Evolutionary conservation across 2,888 invertebrate species (phyloP).

Genomic region (Epinotia ramella): DNA sequence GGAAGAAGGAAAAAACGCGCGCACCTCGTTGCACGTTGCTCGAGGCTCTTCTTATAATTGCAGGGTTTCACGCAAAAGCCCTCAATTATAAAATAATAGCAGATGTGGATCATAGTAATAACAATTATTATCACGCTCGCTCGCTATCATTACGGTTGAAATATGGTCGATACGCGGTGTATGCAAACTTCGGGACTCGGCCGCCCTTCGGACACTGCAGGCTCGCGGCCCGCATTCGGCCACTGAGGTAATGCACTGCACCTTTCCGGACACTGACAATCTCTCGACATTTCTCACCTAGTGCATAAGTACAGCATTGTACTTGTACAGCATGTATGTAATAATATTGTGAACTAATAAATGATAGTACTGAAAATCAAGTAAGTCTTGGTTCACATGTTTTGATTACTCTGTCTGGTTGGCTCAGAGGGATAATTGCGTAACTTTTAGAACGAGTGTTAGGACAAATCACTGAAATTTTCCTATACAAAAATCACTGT

Average conservation of each 20-base stretch:
- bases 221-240: conserved; percentile 46
- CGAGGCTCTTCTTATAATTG: conserved; percentile 84
- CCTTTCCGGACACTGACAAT: conserved; percentile 12
- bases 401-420: no score
- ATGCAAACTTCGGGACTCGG: conserved; percentile 76
- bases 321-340: no score
- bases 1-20: conserved; percentile 75
- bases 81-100: conserved; percentile 86
- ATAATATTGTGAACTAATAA: not conserved
- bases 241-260: conserved; percentile 5
- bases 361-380: not conserved
- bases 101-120: conserved; percentile 85
- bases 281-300: not conserved
- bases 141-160: conserved; percentile 81
- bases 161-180: conserved; percentile 76
- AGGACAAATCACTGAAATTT: no score
- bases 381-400: not conserved
- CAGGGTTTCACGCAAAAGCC: conserved; percentile 84
- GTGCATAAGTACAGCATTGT: not conserved
- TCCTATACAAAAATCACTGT: no score
- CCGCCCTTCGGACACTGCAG: conserved; percentile 52
- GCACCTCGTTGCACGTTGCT: conserved; percentile 80
- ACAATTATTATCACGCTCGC: conserved; percentile 85
- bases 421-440: no score
- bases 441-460: no score